Conservation (phyloP, 2,888 invertebrate genomes). For the Sceliomorpha sp. region DNA sequence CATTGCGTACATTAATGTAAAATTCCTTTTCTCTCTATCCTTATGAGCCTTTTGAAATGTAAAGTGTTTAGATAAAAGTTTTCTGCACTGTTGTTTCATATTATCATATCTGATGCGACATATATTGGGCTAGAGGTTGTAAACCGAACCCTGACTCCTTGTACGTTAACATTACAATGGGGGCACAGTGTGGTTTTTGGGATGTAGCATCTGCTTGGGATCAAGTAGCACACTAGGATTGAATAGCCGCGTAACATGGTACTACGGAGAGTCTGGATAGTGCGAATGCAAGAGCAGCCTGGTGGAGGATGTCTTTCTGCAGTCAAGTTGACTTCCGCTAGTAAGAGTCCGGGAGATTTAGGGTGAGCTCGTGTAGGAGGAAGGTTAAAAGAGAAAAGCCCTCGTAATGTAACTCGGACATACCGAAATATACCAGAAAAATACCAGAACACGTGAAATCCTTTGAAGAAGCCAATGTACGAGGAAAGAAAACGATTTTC, state of each 20-base stretch:
- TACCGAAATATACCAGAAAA: no score
- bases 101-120: slow-evolving; percentile 12
- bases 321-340: slow-evolving; percentile 67
- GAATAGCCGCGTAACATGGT: slow-evolving; percentile 48
- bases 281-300: slow-evolving; percentile 44
- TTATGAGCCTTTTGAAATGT: neutral
- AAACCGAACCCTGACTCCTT: slow-evolving; percentile 49
- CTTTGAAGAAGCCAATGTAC: no score
- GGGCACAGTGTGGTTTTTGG: slow-evolving; percentile 70
- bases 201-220: slow-evolving; percentile 76
- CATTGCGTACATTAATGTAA: no score
- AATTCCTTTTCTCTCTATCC: no score
- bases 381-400: neutral
- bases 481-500: no score
- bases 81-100: slow-evolving; percentile 9
- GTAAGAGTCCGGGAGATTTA: slow-evolving; percentile 10
- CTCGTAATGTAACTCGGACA: neutral
- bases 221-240: slow-evolving; percentile 74
- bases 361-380: neutral
- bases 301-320: slow-evolving; percentile 54
- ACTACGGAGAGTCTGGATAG: slow-evolving; percentile 19
- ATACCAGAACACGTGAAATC: no score
- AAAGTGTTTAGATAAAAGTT: slow-evolving; percentile 27
- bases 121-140: slow-evolving; percentile 25
- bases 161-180: slow-evolving; percentile 75